Evolutionary conservation across 2,797 vertebrate genomes (phyloP).

Genomic region (Danio kyathit): DNA sequence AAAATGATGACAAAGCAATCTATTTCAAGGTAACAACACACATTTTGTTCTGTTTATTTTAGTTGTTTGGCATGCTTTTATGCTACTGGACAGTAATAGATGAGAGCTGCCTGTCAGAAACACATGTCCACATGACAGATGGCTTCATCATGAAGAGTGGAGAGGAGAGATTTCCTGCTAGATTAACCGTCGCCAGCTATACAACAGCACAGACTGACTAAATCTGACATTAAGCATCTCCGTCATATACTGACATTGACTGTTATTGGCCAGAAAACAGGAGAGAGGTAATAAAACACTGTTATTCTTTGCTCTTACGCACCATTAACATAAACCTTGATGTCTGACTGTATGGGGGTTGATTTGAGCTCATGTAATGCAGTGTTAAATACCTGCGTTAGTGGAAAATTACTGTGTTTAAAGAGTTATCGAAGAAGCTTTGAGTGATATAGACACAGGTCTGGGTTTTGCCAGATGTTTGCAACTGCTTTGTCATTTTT

Average conservation of each 20-base stretch:
- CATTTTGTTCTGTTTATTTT: neutral
- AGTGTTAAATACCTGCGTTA: neutral
- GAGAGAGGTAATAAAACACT: neutral
- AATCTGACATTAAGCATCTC: slow-evolving; percentile 63
- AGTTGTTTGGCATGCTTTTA: neutral
- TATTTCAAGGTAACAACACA: too few species aligned
- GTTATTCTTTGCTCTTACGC: neutral
- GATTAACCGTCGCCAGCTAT: slow-evolving; percentile 61
- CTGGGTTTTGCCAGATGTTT: slow-evolving; percentile 39
- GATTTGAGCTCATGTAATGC: neutral
- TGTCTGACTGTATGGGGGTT: neutral
- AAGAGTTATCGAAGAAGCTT: neutral
- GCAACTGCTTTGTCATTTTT: too few species aligned
- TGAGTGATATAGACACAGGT: slow-evolving; percentile 28
- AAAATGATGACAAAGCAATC: neutral
- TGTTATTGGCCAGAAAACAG: neutral
- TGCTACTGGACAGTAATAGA: neutral
- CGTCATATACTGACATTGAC: slow-evolving; percentile 12
- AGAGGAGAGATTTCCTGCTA: slow-evolving; percentile 44
- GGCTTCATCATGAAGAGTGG: slow-evolving; percentile 50
- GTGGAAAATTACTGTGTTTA: neutral
- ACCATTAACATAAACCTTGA: neutral
- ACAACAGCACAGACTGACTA: slow-evolving; percentile 57
- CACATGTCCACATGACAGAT: slow-evolving; percentile 67
- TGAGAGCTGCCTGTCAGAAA: neutral